These are phyloP conservation scores for Bellardia pandia DNA, from an alignment of 2,888 invertebrate genomes.

Conservation along the genomic window DNA sequence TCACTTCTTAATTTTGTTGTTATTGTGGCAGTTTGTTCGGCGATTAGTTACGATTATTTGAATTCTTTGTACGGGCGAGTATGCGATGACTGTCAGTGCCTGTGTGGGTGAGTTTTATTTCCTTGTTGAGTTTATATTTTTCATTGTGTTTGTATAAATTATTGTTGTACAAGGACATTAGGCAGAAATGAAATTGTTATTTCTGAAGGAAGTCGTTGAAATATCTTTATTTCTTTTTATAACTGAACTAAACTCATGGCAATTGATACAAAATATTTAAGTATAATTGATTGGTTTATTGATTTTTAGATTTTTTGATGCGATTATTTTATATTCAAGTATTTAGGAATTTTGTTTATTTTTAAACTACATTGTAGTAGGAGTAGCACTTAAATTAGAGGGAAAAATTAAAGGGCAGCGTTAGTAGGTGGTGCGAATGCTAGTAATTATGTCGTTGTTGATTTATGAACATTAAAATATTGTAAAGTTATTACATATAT, in stretches of 20 bases:
- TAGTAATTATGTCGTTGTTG: no score
- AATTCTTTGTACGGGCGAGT: not conserved
- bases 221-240: conserved; percentile 18
- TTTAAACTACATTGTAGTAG: not conserved
- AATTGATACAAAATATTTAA: conserved; percentile 31
- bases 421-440: no score
- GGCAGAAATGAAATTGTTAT: conserved; percentile 1
- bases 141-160: not conserved
- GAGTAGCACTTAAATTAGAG: no score
- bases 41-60: conserved; percentile 14
- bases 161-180: conserved; percentile 18
- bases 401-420: no score
- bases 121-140: not conserved
- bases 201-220: conserved; percentile 18
- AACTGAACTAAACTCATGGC: not conserved
- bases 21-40: conserved; percentile 5
- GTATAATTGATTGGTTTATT: conserved; percentile 39
- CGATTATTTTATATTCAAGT: not conserved
- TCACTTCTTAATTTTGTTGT: not conserved
- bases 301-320: conserved; percentile 11
- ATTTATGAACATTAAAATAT: no score
- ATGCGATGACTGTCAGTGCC: not conserved
- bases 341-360: not conserved
- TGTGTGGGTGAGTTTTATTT: conserved; percentile 9
- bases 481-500: no score